Evolutionary conservation across 2,113 vertebrate species (phyloP).

Genomic region (Chlamydotis undulata): DNA sequence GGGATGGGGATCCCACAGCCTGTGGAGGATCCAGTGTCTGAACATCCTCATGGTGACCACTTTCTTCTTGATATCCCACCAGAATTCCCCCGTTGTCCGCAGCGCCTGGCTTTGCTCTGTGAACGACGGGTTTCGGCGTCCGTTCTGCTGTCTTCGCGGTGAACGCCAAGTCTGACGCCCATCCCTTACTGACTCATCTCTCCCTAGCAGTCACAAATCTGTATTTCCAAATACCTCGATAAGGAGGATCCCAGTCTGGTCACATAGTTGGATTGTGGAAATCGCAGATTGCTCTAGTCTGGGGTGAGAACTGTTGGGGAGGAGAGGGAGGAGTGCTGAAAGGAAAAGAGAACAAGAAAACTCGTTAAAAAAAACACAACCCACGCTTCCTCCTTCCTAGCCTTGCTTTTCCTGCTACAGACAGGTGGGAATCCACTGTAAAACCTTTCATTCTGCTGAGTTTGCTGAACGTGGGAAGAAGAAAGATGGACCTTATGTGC

Average conservation of each 20-base stretch:
- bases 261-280: background rate
- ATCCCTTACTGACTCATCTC: background rate
- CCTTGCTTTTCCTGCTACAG: background rate
- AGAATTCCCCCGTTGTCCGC: background rate
- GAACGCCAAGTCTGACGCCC: background rate
- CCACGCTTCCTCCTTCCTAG: background rate
- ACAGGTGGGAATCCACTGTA: background rate
- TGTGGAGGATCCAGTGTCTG: background rate
- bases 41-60: background rate
- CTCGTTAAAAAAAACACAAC: background rate
- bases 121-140: background rate
- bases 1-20: background rate
- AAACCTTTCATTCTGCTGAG: background rate
- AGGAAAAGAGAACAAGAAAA: background rate
- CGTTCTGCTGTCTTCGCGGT: background rate
- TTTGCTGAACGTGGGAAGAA: background rate
- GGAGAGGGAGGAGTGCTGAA: background rate
- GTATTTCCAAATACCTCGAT: background rate
- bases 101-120: no score
- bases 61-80: background rate
- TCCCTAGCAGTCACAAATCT: background rate
- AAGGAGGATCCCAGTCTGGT: background rate
- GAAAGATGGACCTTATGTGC: background rate
- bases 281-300: background rate
- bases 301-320: background rate